Base-by-base conservation (phyloP, 2,113 vertebrate species). In the Myotis yumanensis region DNA sequence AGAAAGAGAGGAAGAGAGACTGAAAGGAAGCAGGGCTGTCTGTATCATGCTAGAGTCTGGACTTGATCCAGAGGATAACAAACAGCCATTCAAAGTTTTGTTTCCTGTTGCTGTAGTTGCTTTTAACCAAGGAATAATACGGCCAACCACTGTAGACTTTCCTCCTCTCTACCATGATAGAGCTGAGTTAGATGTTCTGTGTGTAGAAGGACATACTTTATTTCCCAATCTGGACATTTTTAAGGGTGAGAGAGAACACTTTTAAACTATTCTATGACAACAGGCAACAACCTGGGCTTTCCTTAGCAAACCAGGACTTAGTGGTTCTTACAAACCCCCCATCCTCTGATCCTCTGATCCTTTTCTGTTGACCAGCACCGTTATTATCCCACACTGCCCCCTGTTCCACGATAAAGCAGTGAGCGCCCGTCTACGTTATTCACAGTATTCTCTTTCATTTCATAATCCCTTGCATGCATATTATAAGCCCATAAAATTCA, bases 401-500 rank as follows among this genome's bases (percentile, higher is more conserved):
- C 30, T 68, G 30, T 15, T n/a, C 64, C 46, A 75, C 9, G 48
- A 20, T 11, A 52, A 84, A 82, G 59, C 2, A 75, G 7, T 66
- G 17, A 80, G 11, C 73, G 17, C 20, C 51, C 69, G 6, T 72
- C 35, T 64, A 22, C 87, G 86, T 59, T 75, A 83, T 23, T 93
- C 71, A 66, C 76, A 72, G 28, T 89, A 40, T 82, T 85, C 90
- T 80, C 66, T 93, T 95, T 93, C 83, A 92, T 92, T 97, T 91
- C 52, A 62, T 91, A 95, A 95, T 93, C 87, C 75, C 48, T 82
- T 84, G 43, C 64, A 40, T 75, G 32, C 84, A 87, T 91, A 82
- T 93, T 84, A 69, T 88, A 95, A 96, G 35, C 43, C 69, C 43
- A 90, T 89, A 91, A 95, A 91, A 89, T 96, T 89, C 93, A 96